phyloP scores from a whole-genome alignment of 2,797 vertebrate species.

The Iguana delicatissima region DNA sequence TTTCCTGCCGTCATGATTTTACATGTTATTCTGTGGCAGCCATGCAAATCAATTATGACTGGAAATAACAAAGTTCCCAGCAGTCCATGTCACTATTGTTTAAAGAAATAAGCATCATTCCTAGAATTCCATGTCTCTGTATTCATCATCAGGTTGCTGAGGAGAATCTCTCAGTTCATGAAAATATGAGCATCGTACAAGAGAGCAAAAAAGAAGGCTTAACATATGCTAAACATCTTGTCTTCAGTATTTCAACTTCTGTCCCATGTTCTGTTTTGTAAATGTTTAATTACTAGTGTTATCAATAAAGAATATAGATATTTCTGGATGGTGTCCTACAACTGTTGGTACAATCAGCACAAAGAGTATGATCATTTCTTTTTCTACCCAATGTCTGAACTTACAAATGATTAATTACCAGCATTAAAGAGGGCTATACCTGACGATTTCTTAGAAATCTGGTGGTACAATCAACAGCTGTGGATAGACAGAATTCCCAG shows the following conservation, averaged over 20 bases:
- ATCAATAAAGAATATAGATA: conserved; percentile 35
- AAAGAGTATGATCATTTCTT: neutral
- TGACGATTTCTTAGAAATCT: neutral
- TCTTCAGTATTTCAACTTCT: neutral
- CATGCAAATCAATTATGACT: conserved; percentile 68
- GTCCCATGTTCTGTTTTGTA: neutral
- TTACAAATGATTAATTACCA: too few species aligned
- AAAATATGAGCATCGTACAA: conserved; percentile 44
- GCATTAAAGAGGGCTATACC: too few species aligned
- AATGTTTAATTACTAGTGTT: conserved; percentile 20
- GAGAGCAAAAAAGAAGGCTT: conserved; percentile 3
- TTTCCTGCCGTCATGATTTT: conserved; percentile 66
- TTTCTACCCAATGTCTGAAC: too few species aligned
- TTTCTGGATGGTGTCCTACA: neutral
- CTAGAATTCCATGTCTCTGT: conserved; percentile 60
- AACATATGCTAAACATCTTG: conserved; percentile 19
- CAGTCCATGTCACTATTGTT: conserved; percentile 63
- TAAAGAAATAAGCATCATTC: conserved; percentile 66
- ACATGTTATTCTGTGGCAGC: conserved; percentile 64
- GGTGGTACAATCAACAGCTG: neutral
- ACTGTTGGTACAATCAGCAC: neutral
- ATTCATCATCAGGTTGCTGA: conserved; percentile 31
- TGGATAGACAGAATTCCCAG: neutral
- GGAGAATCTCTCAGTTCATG: conserved; percentile 14
- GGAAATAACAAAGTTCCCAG: conserved; percentile 63